Conservation (phyloP, 2,113 vertebrate species). For the Semnornis frantzii region DNA sequence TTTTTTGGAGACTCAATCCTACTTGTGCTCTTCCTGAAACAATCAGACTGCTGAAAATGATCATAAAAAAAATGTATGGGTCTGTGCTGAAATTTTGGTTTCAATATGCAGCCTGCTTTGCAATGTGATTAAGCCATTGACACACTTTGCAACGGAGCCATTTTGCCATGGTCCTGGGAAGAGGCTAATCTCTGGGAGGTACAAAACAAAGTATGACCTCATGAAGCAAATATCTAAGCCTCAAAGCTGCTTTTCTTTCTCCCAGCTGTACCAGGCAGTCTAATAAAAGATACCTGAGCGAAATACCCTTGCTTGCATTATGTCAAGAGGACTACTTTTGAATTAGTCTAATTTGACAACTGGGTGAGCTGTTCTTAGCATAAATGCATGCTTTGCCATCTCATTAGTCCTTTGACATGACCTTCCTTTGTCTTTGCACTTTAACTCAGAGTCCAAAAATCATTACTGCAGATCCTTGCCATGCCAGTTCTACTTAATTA, state of each 20-base stretch:
- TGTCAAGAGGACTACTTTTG: not conserved
- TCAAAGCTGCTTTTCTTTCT: conserved; percentile 4
- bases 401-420: not conserved
- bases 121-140: not conserved
- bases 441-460: not conserved
- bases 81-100: not conserved
- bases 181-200: not conserved
- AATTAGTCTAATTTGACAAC: not conserved
- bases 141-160: not conserved
- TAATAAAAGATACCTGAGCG: not conserved
- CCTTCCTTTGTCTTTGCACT: not conserved
- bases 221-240: not conserved
- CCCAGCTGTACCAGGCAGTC: not conserved
- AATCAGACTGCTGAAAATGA: not conserved
- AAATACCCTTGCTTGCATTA: not conserved
- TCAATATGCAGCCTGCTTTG: not conserved
- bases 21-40: not conserved
- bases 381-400: not conserved
- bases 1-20: not conserved
- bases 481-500: not conserved
- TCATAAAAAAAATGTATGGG: not conserved
- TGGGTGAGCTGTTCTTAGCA: not conserved
- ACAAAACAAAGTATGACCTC: not conserved
- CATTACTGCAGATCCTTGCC: not conserved
- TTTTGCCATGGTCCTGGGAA: not conserved